Base-by-base conservation (phyloP, 2,888 invertebrate species). In the Neelides folsomi region DNA sequence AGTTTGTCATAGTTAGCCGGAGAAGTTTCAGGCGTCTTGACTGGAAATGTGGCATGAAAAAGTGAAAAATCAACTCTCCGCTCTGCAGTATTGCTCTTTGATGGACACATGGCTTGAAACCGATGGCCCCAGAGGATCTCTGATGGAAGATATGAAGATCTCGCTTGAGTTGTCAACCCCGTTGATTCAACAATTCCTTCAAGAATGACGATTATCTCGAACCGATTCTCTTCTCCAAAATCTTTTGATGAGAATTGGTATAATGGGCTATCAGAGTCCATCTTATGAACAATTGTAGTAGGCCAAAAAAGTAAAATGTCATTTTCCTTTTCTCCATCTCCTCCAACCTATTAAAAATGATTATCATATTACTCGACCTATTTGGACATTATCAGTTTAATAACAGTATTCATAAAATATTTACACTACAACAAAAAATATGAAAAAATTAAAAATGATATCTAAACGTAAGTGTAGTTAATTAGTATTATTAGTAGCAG, bases 281-380 rank as follows among this genome's bases (percentile, higher is more conserved):
- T 94, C 54, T 79, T 78, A 69, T 97, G 97, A 16, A 89, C 83
- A 27, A 94, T 83, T 8, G 89, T 86, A 68, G 90, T 81, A 0
- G 97, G 97, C 95, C 95, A 97, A 56, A 97, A 83, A 67, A 95
- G 86, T 72, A 97, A 93, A 8, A 94, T 75, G 61, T 83, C 79
- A 6, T 89, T 84, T 57, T 85, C 82, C 19, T 47, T 48, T 13
- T 55, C 55, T 1, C 53, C 53, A 19, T 55, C 51, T 18, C 53
- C 55, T 18, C 49, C 27, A 27, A 27, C 27, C 27, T 27, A 7
- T 27, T 27, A 3, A 27, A 27, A 27, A 27, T n/a, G n/a, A n/a
- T n/a, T n/a, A n/a, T n/a, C n/a, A n/a, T n/a, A n/a, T n/a, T n/a
- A n/a, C n/a, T n/a, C n/a, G n/a, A n/a, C n/a, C n/a, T n/a, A n/a